phyloP scores from a whole-genome alignment of 2,888 invertebrate genomes.

The Tenthredo mesomela region DNA sequence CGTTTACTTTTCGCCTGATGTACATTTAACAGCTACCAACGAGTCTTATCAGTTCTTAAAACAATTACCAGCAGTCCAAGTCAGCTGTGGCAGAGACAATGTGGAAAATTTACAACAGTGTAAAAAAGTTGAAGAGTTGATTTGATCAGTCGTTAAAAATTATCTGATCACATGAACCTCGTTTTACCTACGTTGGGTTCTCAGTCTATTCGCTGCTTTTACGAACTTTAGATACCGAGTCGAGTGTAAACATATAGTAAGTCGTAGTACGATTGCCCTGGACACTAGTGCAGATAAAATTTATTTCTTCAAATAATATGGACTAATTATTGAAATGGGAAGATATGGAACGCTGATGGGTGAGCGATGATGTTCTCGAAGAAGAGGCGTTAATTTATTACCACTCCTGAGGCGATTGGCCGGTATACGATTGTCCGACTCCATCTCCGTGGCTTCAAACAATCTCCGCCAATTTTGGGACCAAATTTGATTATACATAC shows the following conservation, averaged over 20 bases:
- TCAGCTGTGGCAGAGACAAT: background rate
- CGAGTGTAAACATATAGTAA: background rate
- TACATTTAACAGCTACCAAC: background rate
- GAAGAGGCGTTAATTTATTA: slow-evolving; percentile 27
- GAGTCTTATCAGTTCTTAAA: slow-evolving; percentile 27
- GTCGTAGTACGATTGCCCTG: background rate
- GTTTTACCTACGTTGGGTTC: background rate
- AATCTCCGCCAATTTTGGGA: slow-evolving; percentile 74
- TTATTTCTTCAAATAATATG: background rate
- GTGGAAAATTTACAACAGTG: background rate
- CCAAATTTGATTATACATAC: slow-evolving; percentile 71
- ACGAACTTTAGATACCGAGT: background rate
- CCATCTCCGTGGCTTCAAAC: slow-evolving; percentile 62
- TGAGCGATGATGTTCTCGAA: slow-evolving; percentile 21
- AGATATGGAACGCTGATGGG: background rate
- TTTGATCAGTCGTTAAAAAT: slow-evolving; percentile 36
- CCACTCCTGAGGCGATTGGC: slow-evolving; percentile 12
- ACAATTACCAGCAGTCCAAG: background rate
- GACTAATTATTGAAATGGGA: background rate
- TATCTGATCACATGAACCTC: slow-evolving; percentile 9
- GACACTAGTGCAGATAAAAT: background rate
- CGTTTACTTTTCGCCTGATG: background rate
- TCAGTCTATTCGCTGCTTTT: background rate
- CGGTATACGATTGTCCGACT: slow-evolving; percentile 37
- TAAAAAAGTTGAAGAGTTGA: background rate